phyloP scores from a whole-genome alignment of 2,113 vertebrate genomes.

The Oreocharis arfaki region DNA sequence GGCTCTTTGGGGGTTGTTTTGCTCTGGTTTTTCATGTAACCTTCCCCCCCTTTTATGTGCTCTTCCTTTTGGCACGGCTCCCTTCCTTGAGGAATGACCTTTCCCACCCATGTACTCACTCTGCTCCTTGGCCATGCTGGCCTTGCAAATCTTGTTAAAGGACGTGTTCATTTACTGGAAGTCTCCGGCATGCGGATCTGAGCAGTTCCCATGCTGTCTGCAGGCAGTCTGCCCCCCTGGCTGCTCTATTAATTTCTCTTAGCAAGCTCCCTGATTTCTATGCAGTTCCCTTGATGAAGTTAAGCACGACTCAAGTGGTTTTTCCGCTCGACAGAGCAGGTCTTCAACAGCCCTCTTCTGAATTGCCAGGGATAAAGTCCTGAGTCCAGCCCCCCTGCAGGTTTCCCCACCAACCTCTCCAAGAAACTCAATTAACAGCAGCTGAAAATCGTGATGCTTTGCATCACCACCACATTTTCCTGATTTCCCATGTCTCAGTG shows the following conservation, averaged over 20 bases:
- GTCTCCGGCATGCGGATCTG: constrained; percentile 1
- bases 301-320: not conserved
- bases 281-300: constrained; percentile 35
- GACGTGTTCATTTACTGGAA: constrained; percentile 17
- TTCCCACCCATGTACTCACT: not conserved
- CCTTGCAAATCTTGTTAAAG: constrained; percentile 31
- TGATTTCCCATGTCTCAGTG: not conserved
- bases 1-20: not conserved
- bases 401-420: not conserved
- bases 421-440: not conserved
- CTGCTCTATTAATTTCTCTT: constrained; percentile 27
- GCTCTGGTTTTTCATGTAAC: not conserved
- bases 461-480: not conserved
- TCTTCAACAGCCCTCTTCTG: not conserved
- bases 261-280: constrained; percentile 33
- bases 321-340: not conserved
- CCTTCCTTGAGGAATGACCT: not conserved
- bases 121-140: not conserved
- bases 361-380: not conserved
- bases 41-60: not conserved
- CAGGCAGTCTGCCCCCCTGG: not conserved
- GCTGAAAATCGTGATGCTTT: not conserved
- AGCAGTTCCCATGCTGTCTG: not conserved
- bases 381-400: accelerated
- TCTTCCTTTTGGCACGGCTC: not conserved